Base-by-base conservation (phyloP, 2,113 vertebrate genomes). In the Cyprinus carpio region DNA sequence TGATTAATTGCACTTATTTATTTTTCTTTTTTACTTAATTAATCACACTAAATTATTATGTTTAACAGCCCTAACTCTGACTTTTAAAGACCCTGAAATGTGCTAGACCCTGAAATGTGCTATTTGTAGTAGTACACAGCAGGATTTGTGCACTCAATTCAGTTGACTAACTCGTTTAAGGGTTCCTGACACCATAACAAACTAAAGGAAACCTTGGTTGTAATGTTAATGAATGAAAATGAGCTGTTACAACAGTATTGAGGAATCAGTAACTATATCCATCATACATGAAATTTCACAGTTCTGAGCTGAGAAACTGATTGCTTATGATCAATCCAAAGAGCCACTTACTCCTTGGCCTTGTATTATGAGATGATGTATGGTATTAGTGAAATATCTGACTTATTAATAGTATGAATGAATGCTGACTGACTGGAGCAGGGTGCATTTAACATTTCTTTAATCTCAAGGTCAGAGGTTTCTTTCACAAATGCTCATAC, bases 401-500 rank as follows among this genome's bases (percentile, higher is more conserved):
- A 60, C 40, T 58, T n/a, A 0, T 37, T 78, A 34, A 54, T 58
- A 0, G 4, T 23, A 31, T 75, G 40, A 46, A 54, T 80, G 34
- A 75, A 27, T 65, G 31, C 83, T 62, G 67, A 2, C 37, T 13
- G 49, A 10, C 25, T 58, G 71, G 69, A 81, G 46, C 29, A 56
- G 56, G 67, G 29, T 75, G 69, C 20, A 25, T 74, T 10, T 51
- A 34, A 64, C 29, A 75, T 25, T 23, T 56, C 40, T 67, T 31
- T 10, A 7, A 87, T 75, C 23, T 76, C 62, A 40, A 74, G 71
- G 67, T 54, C 31, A 80, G 67, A n/a, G 46, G 29, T 60, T 84
- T 71, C 49, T 75, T 64, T 56, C 16, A 75, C 31, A 84, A 67
- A 75, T 49, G 51, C 46, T 65, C 31, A 81, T 31, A 67, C 75